Percentiles rank a stretch among this genome's conserved stretches.
phyloP scores from a whole-genome alignment of 2,888 invertebrate species.

The Diabrotica balteata region DNA sequence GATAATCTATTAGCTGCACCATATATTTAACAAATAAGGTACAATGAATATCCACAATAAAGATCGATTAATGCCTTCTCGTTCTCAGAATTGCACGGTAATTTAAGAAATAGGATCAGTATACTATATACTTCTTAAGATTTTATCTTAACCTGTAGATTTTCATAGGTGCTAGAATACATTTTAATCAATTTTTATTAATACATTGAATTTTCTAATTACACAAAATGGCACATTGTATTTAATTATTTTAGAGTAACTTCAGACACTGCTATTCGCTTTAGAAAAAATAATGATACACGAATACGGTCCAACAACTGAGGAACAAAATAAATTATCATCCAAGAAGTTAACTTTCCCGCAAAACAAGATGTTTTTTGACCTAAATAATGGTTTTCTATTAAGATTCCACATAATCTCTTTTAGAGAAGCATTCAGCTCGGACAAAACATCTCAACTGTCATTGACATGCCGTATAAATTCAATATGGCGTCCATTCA shows the following conservation, averaged over 20 bases:
- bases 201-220: no score
- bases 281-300: constrained; percentile 11
- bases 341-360: constrained; percentile 18
- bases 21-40: no score
- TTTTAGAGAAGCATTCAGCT: constrained; percentile 44
- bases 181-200: no score
- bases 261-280: background rate
- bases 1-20: no score
- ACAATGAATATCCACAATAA: no score
- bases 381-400: constrained; percentile 39
- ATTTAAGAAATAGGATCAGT: no score
- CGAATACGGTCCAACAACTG: constrained; percentile 3
- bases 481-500: constrained; percentile 51
- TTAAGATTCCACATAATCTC: constrained; percentile 45
- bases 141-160: no score
- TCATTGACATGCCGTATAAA: constrained; percentile 50
- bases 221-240: no score
- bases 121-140: no score
- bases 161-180: no score
- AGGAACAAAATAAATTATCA: constrained; percentile 19
- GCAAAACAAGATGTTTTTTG: constrained; percentile 32
- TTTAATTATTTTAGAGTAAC: background rate
- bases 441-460: constrained; percentile 49
- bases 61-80: no score
- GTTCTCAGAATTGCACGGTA: no score